Base-by-base conservation (phyloP, 2,113 vertebrate genomes). In the Indri indri region DNA sequence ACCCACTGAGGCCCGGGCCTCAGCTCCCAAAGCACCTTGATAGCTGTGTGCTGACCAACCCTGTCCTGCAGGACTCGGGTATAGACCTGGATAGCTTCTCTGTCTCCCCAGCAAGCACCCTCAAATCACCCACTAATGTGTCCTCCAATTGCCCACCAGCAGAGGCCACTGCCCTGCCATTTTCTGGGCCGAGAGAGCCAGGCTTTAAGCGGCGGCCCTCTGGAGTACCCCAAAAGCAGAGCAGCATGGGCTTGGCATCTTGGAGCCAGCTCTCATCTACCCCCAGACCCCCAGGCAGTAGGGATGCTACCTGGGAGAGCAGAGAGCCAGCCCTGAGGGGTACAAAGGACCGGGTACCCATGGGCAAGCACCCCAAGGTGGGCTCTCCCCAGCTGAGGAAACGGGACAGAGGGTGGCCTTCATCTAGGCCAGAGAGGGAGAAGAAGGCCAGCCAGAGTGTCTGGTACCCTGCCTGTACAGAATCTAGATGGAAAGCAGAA, bases 41-140 rank as follows among this genome's bases (percentile, higher is more conserved):
- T 34, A 92, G 96, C 77, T 91, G 68, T 0, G 16, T 96, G n/a
- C 94, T 63, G n/a, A 95, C 93, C 0, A 98, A 99, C 37, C 96
- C 98, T 17, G 92, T 98, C 79, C 80, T 99, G 30, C 98, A 99
- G 0, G 99, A 99, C 98, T 99, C 99, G 0, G 99, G 99, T 18
- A 98, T 99, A 86, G 99, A 99, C 74, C 94, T 99, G 79, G 99
- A 99, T 88, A 99, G 98, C 70, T 98, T 99, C 47, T 99, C 99
- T 61, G 14, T 98, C 91, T 99, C 99, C 16, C 98, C 98, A 0
- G 98, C 98, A 34, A 98, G 98, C 23, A 98, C 98, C 0, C 77
- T 94, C 1, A 98, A 97, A 32, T 98, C 98, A 47, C 74, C 97
- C 27, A 88, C 84, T 76, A 88, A 97, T 34, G n/a, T 85, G n/a